Conservation (phyloP, 2,888 invertebrate genomes). For the Oxystoma pomonae region DNA sequence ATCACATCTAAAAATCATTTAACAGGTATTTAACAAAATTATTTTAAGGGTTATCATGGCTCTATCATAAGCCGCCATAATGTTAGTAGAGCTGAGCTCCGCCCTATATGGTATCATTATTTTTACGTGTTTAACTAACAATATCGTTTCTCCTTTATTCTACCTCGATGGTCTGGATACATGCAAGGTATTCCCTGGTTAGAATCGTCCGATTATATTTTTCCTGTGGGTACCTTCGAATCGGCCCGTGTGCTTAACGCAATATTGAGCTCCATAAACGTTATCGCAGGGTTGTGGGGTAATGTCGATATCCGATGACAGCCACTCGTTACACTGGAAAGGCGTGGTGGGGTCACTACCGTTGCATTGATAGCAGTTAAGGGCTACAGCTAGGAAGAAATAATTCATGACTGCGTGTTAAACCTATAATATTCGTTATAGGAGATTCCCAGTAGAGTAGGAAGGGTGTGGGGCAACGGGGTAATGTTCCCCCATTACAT, state of each 20-base stretch:
- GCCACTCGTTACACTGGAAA: slow-evolving; percentile 80
- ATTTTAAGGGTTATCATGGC: too few relatives aligned
- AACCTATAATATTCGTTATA: too few relatives aligned
- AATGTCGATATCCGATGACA: slow-evolving; percentile 59
- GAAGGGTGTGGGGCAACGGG: too few relatives aligned
- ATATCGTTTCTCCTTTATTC: too few relatives aligned
- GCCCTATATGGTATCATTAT: neutral
- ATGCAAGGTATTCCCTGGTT: too few relatives aligned
- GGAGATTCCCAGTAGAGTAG: too few relatives aligned
- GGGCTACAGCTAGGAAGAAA: slow-evolving; percentile 10
- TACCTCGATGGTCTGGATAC: too few relatives aligned
- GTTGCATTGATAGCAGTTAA: slow-evolving; percentile 86
- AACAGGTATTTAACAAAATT: too few relatives aligned
- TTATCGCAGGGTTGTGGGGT: slow-evolving; percentile 66
- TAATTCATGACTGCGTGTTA: too few relatives aligned
- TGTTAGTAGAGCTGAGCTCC: neutral
- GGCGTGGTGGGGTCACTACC: slow-evolving; percentile 73
- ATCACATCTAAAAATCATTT: too few relatives aligned
- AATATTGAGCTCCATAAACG: slow-evolving; percentile 82
- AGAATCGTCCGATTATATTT: too few relatives aligned
- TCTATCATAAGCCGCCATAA: neutral
- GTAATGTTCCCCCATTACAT: too few relatives aligned
- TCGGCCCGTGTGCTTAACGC: slow-evolving; percentile 90
- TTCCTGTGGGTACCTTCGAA: slow-evolving; percentile 79
- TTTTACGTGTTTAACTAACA: neutral